Evolutionary conservation across 1,140 invertebrate species (phyloP).

Genomic region (Cyclina sinensis): DNA sequence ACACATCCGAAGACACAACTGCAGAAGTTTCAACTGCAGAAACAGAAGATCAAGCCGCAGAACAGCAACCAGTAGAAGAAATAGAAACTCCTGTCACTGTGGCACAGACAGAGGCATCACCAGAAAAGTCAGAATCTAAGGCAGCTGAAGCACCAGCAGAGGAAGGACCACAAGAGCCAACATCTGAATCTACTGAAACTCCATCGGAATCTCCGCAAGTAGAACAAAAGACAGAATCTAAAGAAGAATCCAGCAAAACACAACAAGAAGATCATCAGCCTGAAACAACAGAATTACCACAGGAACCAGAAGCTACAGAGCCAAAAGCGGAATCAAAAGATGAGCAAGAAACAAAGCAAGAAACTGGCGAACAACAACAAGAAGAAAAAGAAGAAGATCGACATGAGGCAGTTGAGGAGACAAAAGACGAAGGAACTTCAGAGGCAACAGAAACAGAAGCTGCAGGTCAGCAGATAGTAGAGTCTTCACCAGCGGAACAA

Average conservation of each 20-base stretch:
- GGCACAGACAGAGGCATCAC: neutral
- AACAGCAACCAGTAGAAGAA: neutral
- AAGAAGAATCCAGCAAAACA: neutral
- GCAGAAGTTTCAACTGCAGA: neutral
- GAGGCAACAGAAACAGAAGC: neutral
- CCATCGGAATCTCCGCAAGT: neutral
- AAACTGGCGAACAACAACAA: neutral
- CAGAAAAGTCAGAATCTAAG: neutral
- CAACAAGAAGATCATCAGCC: neutral
- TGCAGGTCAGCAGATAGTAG: neutral
- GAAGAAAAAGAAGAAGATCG: neutral
- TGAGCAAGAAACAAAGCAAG: neutral
- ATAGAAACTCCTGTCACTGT: neutral
- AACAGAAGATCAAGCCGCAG: neutral
- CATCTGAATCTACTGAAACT: neutral
- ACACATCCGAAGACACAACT: neutral
- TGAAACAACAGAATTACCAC: neutral
- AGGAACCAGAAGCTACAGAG: slow-evolving; percentile 1
- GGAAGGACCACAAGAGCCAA: neutral
- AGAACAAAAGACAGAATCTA: too few species aligned
- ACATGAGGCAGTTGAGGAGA: neutral
- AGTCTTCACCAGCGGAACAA: neutral
- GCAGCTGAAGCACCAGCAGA: neutral
- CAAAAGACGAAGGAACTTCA: neutral
- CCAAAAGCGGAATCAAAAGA: neutral